phyloP scores from a whole-genome alignment of 1,140 invertebrate genomes.

The Lithobius niger region DNA sequence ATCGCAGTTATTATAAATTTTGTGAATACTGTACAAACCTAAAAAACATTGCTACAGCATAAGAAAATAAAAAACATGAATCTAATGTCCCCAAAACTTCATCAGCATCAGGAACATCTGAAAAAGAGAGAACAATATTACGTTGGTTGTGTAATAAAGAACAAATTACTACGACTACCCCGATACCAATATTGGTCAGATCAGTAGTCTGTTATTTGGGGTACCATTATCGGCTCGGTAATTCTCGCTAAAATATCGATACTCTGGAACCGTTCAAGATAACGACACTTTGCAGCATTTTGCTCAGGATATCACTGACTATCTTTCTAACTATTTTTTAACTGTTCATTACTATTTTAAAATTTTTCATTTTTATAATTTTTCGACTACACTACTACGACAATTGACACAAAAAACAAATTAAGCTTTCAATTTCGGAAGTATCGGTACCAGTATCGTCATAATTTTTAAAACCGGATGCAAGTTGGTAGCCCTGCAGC shows the following conservation, averaged over 20 bases:
- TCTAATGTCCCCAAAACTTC: conserved; percentile 77
- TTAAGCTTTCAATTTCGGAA: neutral
- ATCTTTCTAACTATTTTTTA: too few relatives aligned
- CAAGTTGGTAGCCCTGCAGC: too few relatives aligned
- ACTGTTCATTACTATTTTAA: too few relatives aligned
- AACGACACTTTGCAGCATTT: too few relatives aligned
- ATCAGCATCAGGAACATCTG: conserved; percentile 61
- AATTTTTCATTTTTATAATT: conserved; percentile 5
- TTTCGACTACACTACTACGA: neutral
- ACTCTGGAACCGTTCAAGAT: neutral
- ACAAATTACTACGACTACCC: neutral
- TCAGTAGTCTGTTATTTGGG: neutral
- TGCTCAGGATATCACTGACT: too few relatives aligned
- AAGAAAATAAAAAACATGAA: conserved; percentile 81
- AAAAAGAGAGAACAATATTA: conserved; percentile 24
- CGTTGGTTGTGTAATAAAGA: neutral
- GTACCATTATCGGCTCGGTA: neutral
- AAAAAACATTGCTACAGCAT: conserved; percentile 87
- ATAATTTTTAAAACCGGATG: neutral
- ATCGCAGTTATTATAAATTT: neutral
- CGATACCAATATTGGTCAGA: neutral
- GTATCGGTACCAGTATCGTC: neutral
- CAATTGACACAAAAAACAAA: neutral
- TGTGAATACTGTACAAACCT: conserved; percentile 37
- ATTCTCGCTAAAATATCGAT: neutral